Evolutionary conservation across 2,113 vertebrate genomes (phyloP), one percentile per base, ranked within the genome.

Genomic region (Cathartes aura): DNA sequence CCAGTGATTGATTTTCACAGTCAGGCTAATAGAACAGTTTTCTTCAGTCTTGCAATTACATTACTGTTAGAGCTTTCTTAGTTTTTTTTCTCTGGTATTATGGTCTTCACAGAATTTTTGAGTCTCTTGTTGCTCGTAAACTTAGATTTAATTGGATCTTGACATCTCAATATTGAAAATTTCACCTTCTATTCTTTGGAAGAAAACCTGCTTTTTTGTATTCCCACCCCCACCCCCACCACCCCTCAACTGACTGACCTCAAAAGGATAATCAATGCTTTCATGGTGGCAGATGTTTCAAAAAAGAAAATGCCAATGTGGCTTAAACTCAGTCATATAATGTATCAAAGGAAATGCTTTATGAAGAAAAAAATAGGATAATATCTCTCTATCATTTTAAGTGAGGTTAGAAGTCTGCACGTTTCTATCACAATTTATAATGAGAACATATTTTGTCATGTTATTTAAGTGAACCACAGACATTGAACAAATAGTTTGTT

Each of bases 31-130:
- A 94, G 93, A 96, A 91, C 48, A 87, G 47, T 95, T 97, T 96
- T 94, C 60, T 56, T 71, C 80, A 40, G 15, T 95, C 50, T 76
- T 97, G 52, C 89, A 93, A 71, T 96, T 97, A 90, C 47, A 52
- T 95, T 97, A 87, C 71, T 74, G 45, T 94, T 98, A 74, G 22
- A 95, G 47, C 34, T 19, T 73, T 84, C 71, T 88, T 60, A 73
- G 32, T 36, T 71, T 71, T 81, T 89, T 82, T 59, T 8, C 84
- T 56, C 73, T 50, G 43, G 27, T 96, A 83, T 86, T 94, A 70
- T 12, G 20, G 8, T 90, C 97, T 94, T 95, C 96, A 97, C 96
- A 97, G 92, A 96, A 88, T 93, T 94, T 97, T 94, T 91, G 36
- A 86, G 59, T 81, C 45, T 95, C 79, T 93, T 98, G 82, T 96